Evolutionary conservation across 2,888 invertebrate species (phyloP).

Genomic region (Thecophora atra): DNA sequence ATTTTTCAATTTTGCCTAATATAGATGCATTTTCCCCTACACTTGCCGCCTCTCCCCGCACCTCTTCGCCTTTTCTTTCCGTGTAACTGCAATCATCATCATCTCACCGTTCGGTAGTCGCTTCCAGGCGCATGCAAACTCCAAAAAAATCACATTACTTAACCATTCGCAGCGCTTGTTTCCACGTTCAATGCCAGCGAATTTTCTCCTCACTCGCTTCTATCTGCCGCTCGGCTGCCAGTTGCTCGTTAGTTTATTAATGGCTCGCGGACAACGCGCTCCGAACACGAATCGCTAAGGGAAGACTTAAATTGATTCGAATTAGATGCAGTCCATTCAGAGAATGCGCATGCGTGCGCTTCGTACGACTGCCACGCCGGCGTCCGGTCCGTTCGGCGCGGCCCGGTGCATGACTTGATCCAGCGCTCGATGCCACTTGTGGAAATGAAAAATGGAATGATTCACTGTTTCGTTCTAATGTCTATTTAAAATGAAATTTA

Average conservation of each 20-base stretch:
- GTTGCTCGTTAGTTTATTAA: constrained; percentile 13
- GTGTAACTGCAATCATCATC: constrained; percentile 6
- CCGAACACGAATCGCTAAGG: constrained; percentile 24
- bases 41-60: background rate
- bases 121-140: constrained; percentile 33
- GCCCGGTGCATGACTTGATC: background rate
- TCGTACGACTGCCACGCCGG: background rate
- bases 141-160: constrained; percentile 27
- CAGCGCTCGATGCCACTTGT: constrained; percentile 17
- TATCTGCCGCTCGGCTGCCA: background rate
- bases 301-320: constrained; percentile 41
- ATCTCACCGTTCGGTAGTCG: constrained; percentile 17
- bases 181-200: background rate
- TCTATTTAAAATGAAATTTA: constrained; percentile 42
- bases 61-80: background rate
- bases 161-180: constrained; percentile 39
- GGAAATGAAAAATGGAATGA: constrained; percentile 41
- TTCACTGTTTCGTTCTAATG: constrained; percentile 38
- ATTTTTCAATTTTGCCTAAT: too few species aligned
- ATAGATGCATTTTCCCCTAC: background rate
- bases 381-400: background rate
- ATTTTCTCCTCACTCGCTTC: background rate
- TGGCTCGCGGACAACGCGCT: constrained; percentile 30
- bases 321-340: constrained; percentile 40
- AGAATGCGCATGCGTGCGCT: constrained; percentile 33